Conservation (phyloP, 2,113 vertebrate species). For the Alligator mississippiensis region DNA sequence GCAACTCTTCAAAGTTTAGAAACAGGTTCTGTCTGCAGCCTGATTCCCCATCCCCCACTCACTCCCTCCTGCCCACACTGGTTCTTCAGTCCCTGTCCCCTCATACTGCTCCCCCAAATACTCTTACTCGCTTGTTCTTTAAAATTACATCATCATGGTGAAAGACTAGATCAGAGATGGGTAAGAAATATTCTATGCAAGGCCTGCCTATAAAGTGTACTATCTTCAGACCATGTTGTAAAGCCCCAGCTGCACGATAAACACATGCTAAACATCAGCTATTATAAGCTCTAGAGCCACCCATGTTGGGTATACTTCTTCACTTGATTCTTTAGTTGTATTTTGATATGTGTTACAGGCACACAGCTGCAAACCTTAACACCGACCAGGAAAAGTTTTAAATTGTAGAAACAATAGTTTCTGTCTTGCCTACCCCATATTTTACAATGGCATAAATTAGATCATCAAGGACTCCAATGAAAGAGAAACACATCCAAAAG, state of each 20-base stretch:
- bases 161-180: neutral
- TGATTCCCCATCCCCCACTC: fast-evolving
- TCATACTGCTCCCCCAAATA: neutral
- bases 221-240: neutral
- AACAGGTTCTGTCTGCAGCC: neutral
- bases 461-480: neutral
- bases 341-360: neutral
- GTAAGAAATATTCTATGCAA: neutral
- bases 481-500: neutral
- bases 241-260: neutral
- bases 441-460: neutral
- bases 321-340: neutral
- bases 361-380: neutral
- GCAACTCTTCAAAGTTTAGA: neutral
- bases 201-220: neutral
- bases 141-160: neutral
- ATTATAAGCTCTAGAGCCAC: neutral
- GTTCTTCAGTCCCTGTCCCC: neutral
- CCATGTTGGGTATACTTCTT: neutral
- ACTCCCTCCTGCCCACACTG: neutral
- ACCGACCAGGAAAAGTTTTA: too few relatives aligned
- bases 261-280: neutral
- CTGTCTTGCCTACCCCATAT: too few relatives aligned
- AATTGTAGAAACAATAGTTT: too few relatives aligned
- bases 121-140: neutral